These are phyloP conservation scores for Geococcyx californianus DNA, from an alignment of 2,113 vertebrate species.

Conservation along the genomic window DNA sequence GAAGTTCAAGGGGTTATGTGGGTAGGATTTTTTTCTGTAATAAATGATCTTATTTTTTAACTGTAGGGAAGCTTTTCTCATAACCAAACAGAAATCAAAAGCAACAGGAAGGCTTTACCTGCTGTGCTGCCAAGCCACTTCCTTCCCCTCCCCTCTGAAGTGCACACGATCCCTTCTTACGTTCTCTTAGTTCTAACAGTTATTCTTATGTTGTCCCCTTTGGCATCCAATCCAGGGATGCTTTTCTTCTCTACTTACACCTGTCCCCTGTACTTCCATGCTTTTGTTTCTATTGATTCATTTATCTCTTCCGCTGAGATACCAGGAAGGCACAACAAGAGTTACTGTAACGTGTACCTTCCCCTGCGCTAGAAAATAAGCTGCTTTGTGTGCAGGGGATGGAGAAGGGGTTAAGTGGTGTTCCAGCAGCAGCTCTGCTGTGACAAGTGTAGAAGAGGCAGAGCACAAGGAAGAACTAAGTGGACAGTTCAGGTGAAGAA, in stretches of 20 bases:
- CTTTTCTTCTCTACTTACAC: not conserved
- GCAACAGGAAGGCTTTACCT: not conserved
- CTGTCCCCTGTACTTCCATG: not conserved
- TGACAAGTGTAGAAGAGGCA: not conserved
- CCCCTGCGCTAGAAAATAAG: not conserved
- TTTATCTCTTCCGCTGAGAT: not conserved
- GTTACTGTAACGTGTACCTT: rapidly evolving
- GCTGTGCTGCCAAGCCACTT: not conserved
- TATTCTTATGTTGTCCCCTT: not conserved
- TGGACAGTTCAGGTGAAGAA: not conserved
- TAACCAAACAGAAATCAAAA: not conserved
- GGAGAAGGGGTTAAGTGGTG: not conserved
- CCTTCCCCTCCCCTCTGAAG: not conserved
- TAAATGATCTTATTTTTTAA: not conserved
- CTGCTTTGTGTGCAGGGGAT: not conserved
- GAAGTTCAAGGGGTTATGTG: not conserved
- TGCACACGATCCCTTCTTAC: rapidly evolving
- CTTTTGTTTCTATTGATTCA: not conserved
- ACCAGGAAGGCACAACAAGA: not conserved
- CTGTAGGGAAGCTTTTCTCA: not conserved
- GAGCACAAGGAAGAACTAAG: rapidly evolving
- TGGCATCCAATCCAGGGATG: not conserved
- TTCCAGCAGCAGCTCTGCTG: not conserved
- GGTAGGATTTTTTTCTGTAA: not conserved
- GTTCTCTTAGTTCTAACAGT: not conserved